Evolutionary conservation across 2,113 vertebrate species (phyloP), one percentile per base, ranked within the genome.

Genomic region (Porphyrio hochstetteri): DNA sequence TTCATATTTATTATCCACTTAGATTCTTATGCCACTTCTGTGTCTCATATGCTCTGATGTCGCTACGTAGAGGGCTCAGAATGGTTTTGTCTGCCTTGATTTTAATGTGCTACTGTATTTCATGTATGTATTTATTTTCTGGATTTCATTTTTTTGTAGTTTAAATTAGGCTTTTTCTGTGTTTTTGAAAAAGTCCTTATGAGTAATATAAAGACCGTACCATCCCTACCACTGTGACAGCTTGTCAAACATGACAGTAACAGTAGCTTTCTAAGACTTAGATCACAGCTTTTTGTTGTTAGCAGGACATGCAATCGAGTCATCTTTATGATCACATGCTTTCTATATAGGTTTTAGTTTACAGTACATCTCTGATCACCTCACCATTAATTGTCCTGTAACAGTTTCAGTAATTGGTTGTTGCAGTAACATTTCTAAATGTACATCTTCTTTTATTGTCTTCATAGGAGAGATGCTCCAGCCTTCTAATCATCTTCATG

Each of bases 1-100:
- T 65, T 84, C 21, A 9, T 78, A 63, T 83, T 78, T 84, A 70
- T 92, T 78, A 88, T 59, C 28, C 55, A 64, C 14, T 72, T 77
- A 65, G 4, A n/a, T 81, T 81, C 9, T 68, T 64, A n/a, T 33
- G 25, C 15, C 4, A 4, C 5, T 3, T 57, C 18, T 80, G 24
- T 29, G 13, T 69, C 23, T 81, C 24, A 61, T 69, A 19, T 61
- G 69, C 56, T 61, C 5, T 48, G 23, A 71, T 88, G 71, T 56
- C 31, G 42, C 16, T 68, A 29, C 10, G 33, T 11, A 76, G 33
- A 80, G 2, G 17, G 57, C 18, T 38, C 76, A 69, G 5, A 69
- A 64, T 16, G 4, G 0, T n/a, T 67, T 91, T 87, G 11, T 72
- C 36, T 86, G 29, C 16, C 35, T 36, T 71, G 36, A 71, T 55